These are phyloP conservation scores for Hanleya hanleyi DNA, from an alignment of 2,888 invertebrate species.

Conservation along the genomic window DNA sequence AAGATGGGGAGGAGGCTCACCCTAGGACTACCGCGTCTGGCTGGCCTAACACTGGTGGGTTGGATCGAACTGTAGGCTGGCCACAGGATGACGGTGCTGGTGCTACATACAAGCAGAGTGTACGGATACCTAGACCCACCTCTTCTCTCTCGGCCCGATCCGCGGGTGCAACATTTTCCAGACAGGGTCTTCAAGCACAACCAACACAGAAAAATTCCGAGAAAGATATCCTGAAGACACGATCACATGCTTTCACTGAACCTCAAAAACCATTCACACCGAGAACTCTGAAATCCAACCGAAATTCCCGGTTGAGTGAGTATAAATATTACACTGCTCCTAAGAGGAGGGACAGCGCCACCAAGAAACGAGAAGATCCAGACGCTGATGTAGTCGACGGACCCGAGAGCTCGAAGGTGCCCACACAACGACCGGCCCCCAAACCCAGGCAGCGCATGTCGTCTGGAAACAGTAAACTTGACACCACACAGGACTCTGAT, in stretches of 20 bases:
- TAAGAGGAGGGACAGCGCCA: conserved; percentile 31
- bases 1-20: no score
- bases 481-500: conserved; percentile 39
- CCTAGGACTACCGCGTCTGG: neutral
- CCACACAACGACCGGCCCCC: conserved; percentile 36
- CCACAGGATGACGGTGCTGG: neutral
- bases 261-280: conserved; percentile 69
- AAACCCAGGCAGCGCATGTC: neutral
- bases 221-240: conserved; percentile 65
- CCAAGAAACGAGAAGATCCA: neutral
- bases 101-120: neutral
- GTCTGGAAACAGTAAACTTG: conserved; percentile 1
- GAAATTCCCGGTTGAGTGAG: conserved; percentile 61
- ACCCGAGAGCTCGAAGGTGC: conserved; percentile 22
- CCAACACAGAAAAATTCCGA: conserved; percentile 18
- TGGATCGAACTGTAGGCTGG: neutral
- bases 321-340: conserved; percentile 69
- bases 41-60: neutral
- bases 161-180: neutral
- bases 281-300: conserved; percentile 64
- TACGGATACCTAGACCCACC: neutral
- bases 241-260: conserved; percentile 66
- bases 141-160: conserved; percentile 8
- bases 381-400: conserved; percentile 19
- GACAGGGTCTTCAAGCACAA: neutral